Percentiles rank a stretch among this genome's conserved stretches.
phyloP scores from a whole-genome alignment of 2,797 vertebrate species.

The Periparus ater region DNA sequence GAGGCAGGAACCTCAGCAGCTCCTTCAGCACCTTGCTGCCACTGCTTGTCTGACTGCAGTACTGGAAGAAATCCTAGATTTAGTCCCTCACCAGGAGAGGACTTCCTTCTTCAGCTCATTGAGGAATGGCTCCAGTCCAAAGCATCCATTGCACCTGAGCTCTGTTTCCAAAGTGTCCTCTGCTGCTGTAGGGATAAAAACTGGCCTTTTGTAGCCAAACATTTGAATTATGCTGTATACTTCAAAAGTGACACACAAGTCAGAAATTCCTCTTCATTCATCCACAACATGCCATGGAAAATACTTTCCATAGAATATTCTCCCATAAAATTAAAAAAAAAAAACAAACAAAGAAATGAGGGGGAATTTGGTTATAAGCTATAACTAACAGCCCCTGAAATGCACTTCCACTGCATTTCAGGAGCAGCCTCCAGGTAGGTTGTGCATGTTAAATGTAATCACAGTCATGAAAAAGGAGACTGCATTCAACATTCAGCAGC shows the following conservation, averaged over 20 bases:
- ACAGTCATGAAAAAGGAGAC: neutral
- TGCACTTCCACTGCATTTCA: neutral
- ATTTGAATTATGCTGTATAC: neutral
- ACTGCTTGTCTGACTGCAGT: neutral
- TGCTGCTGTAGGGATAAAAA: neutral
- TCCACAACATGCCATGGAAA: neutral
- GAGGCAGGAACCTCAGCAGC: neutral
- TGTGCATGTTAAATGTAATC: neutral
- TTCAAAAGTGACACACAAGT: neutral
- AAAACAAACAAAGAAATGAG: too few species aligned
- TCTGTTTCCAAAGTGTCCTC: neutral
- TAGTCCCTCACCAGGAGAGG: neutral
- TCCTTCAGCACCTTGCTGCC: neutral
- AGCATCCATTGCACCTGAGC: neutral
- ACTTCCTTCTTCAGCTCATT: neutral
- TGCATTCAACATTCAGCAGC: neutral
- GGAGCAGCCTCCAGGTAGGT: rapidly evolving
- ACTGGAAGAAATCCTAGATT: neutral
- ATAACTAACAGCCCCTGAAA: too few species aligned
- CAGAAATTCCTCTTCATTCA: neutral
- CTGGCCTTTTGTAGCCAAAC: neutral
- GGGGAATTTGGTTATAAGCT: neutral
- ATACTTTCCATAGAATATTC: neutral
- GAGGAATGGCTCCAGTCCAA: neutral
- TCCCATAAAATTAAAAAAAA: neutral